Conservation (phyloP, 1,140 invertebrate genomes). For the Listronotus bonariensis region DNA sequence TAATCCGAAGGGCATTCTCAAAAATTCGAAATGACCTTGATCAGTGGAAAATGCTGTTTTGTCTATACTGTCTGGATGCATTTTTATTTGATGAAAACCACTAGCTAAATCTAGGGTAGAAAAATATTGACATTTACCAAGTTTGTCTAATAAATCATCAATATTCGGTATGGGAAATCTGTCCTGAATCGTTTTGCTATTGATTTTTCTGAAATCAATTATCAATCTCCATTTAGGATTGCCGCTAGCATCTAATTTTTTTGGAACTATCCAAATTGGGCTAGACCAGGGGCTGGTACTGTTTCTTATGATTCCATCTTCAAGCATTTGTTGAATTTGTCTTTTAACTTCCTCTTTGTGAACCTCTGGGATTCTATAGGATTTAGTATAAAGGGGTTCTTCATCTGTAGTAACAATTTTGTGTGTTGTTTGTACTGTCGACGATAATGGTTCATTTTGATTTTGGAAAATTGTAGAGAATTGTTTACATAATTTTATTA, state of each 20-base stretch:
- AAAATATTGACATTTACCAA: slow-evolving; percentile 52
- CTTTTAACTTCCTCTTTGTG: slow-evolving; percentile 19
- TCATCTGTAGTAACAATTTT: slow-evolving; percentile 9
- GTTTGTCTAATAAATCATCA: slow-evolving; percentile 49
- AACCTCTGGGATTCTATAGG: slow-evolving; percentile 16
- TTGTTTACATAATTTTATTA: slow-evolving; percentile 6
- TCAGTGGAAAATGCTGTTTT: no score
- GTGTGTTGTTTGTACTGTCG: slow-evolving; percentile 9
- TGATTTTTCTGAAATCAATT: slow-evolving; percentile 54
- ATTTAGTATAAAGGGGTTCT: slow-evolving; percentile 16
- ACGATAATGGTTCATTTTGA: background rate
- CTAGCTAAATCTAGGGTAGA: slow-evolving; percentile 52
- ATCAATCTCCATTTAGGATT: slow-evolving; percentile 23
- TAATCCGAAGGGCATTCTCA: no score
- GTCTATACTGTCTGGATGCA: no score
- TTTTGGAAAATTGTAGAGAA: background rate
- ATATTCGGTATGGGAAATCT: slow-evolving; percentile 58
- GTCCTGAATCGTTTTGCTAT: slow-evolving; percentile 55
- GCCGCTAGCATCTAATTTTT: slow-evolving; percentile 16
- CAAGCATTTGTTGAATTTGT: slow-evolving; percentile 21
- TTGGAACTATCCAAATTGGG: slow-evolving; percentile 14
- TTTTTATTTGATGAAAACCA: slow-evolving; percentile 26
- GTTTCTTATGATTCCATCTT: slow-evolving; percentile 27
- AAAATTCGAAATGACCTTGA: no score
- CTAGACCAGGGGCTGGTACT: slow-evolving; percentile 17